Conservation (phyloP, 2,888 invertebrate species). For the Parnassius orleans region DNA sequence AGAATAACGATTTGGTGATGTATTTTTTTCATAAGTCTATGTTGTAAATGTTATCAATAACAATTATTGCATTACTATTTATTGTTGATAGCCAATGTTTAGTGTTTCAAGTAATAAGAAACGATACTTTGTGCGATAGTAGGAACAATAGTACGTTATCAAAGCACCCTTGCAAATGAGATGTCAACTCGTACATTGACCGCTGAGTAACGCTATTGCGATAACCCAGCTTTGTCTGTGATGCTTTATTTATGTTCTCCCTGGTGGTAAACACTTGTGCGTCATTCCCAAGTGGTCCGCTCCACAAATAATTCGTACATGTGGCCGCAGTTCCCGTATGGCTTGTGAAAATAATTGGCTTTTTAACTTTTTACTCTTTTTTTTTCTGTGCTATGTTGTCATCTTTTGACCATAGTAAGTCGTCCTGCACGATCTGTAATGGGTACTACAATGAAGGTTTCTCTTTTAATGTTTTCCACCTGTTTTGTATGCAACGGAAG, state of each 20-base stretch:
- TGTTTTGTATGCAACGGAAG: constrained; percentile 39
- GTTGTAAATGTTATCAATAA: too few species aligned
- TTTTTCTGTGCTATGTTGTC: neutral
- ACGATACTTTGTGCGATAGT: constrained; percentile 29
- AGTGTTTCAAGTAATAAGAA: constrained; percentile 26
- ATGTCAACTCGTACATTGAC: constrained; percentile 61
- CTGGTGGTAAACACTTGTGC: constrained; percentile 74
- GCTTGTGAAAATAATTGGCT: constrained; percentile 2
- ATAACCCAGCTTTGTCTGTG: constrained; percentile 60
- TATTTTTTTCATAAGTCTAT: too few species aligned
- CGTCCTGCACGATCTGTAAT: constrained; percentile 20
- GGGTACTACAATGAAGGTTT: constrained; percentile 15
- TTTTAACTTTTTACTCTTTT: constrained; percentile 6
- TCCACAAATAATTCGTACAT: constrained; percentile 70
- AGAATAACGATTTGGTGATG: too few species aligned
- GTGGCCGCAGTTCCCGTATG: constrained; percentile 36
- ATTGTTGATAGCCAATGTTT: constrained; percentile 17
- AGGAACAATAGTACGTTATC: constrained; percentile 64
- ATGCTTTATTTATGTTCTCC: constrained; percentile 71
- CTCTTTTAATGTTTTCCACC: constrained; percentile 32
- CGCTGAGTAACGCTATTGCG: constrained; percentile 57
- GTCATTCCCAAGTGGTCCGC: constrained; percentile 57
- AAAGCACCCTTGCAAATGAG: constrained; percentile 48
- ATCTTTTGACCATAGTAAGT: constrained; percentile 2
- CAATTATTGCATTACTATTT: too few species aligned